These are phyloP conservation scores for Eulemur albifrons DNA, from an alignment of 2,797 vertebrate species.

Conservation along the genomic window DNA sequence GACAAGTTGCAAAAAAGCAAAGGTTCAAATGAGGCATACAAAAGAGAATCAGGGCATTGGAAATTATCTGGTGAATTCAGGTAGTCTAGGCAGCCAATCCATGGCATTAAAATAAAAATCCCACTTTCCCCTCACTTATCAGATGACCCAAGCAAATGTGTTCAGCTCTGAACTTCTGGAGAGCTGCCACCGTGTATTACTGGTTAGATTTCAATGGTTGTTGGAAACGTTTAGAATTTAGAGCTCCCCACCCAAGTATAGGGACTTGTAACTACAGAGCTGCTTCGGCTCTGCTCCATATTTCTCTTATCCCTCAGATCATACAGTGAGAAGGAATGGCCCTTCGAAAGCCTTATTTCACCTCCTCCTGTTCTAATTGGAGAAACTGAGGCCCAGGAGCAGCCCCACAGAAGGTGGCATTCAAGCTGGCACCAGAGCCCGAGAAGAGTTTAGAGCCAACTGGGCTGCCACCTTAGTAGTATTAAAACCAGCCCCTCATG, in stretches of 20 bases:
- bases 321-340: neutral
- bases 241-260: neutral
- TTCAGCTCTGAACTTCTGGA: neutral
- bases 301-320: neutral
- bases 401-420: neutral
- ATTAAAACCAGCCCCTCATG: neutral
- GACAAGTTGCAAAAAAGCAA: neutral
- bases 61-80: neutral
- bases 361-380: neutral
- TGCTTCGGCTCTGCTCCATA: rapidly evolving
- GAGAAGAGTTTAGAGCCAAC: neutral
- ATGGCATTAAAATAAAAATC: neutral
- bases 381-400: neutral
- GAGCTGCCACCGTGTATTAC: neutral
- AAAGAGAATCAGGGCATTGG: neutral
- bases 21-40: neutral
- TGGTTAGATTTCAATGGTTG: neutral
- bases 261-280: neutral
- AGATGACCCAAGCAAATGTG: neutral
- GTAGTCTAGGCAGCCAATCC: neutral
- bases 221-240: neutral
- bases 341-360: neutral
- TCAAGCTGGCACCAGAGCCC: neutral
- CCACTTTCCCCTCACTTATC: neutral
- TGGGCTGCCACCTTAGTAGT: neutral